These are phyloP conservation scores for Trachythela sp. DNA, from an alignment of 64 coral and sea anemone species.

Conservation along the genomic window DNA sequence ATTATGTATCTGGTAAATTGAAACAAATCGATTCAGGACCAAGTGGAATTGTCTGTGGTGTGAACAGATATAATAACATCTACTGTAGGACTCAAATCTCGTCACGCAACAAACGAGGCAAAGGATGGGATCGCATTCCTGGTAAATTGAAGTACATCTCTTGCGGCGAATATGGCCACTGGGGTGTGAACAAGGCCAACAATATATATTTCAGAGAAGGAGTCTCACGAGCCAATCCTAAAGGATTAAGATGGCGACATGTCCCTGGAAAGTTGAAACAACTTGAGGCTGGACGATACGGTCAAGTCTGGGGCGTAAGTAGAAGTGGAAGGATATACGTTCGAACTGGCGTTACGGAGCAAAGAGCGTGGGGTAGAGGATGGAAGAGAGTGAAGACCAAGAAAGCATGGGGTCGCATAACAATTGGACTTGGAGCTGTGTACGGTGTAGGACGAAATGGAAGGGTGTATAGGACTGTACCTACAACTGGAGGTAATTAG, in stretches of 20 bases:
- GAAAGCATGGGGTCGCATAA: no score
- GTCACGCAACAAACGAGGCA: not conserved
- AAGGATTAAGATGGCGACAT: conserved; percentile 24
- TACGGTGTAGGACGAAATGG: no score
- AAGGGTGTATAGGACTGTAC: no score
- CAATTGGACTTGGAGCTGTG: no score
- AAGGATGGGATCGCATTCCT: conserved; percentile 8
- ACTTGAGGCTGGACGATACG: conserved; percentile 31
- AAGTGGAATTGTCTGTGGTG: no score
- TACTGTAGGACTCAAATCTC: not conserved
- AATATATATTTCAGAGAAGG: conserved; percentile 43
- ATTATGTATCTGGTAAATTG: no score
- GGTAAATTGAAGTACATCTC: conserved; percentile 28
- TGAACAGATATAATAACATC: not conserved
- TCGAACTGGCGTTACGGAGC: conserved; percentile 1
- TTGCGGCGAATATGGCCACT: conserved; percentile 7
- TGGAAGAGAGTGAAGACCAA: no score
- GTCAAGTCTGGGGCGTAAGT: conserved; percentile 32
- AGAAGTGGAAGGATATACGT: not conserved
- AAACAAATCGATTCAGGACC: conserved; percentile 36
- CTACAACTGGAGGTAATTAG: no score
- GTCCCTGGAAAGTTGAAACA: conserved; percentile 24
- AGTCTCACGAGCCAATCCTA: not conserved
- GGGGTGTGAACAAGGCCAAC: conserved; percentile 36
- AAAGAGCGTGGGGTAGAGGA: no score